Evolutionary conservation across 2,888 invertebrate species (phyloP), one percentile per base, ranked within the genome.

Genomic region (Rhagonycha fulva): DNA sequence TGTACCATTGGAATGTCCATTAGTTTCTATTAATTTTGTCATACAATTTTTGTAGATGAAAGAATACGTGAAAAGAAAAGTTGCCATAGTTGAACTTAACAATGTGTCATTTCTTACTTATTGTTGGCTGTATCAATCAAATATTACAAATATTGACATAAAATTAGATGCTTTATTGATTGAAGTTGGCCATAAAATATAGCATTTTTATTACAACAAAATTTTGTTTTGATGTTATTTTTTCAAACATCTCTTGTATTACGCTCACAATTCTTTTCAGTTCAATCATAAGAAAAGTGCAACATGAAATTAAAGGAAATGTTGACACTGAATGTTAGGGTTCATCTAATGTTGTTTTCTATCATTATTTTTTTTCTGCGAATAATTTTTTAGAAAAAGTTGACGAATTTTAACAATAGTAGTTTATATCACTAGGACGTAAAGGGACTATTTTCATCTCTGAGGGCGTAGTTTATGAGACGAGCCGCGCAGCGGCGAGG

Each of bases 111-210:
- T 89, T 81, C 86, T 88, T 80, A 87, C 87, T 62, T 84, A 88
- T 11, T 84, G 86, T 63, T 90, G 90, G 90, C 85, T 87, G 2
- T 88, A 89, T 81, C 89, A 90, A 80, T 84, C 87, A 11, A 85
- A 88, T 80, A 85, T 90, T 62, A 84, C 82, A 69, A 74, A 81
- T 32, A 81, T 86, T 28, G 82, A 80, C 73, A 75, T 86, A 4
- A 84, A 86, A 80, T 79, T 88, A 67, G 87, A 88, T 81, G 80
- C 82, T 66, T 81, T 88, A 74, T 80, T 88, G 70, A 81, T 84
- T n/a, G 88, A 88, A 83, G 87, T 87, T 32, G 88, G 88, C 7
- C 88, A 87, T 75, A 82, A 86, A 75, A 83, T 47, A 47, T 47
- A 47, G n/a, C n/a, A 47, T n/a, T 47, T 47, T 47, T 47, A n/a